Evolutionary conservation across 1,140 invertebrate genomes (phyloP).

Genomic region (Magallana ariakensis): DNA sequence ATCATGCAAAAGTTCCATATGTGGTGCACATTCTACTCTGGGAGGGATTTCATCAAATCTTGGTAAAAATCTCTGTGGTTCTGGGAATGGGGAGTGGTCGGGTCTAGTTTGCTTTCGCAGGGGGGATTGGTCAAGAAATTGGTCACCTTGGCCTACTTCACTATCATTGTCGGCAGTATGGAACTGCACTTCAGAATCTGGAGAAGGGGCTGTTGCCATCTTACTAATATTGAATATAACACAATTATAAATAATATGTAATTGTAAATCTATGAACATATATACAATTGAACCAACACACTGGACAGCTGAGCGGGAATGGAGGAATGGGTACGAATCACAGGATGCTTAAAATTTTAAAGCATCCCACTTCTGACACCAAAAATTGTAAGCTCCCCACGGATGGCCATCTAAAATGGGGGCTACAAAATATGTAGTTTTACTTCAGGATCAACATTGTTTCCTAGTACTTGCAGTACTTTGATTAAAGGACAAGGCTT

Average conservation of each 20-base stretch:
- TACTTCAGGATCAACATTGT: too few species aligned
- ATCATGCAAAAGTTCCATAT: not conserved
- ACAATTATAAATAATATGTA: too few species aligned
- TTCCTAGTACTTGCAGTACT: too few species aligned
- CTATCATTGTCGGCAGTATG: not conserved
- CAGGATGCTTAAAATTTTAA: not conserved
- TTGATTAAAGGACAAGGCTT: too few species aligned
- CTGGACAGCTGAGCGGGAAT: not conserved
- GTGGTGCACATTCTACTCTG: not conserved
- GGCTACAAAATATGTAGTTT: too few species aligned
- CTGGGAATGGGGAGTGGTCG: not conserved
- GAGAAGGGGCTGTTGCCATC: too few species aligned
- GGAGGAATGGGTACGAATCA: not conserved
- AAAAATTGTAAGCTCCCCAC: too few species aligned
- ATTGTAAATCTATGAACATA: not conserved
- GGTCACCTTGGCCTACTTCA: slow-evolving; percentile 22
- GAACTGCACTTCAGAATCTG: not conserved
- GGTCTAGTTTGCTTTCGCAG: not conserved
- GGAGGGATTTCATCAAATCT: not conserved
- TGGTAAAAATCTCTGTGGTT: not conserved
- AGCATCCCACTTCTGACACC: slow-evolving; percentile 27
- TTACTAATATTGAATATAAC: not conserved
- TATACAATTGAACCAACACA: not conserved
- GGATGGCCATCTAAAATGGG: too few species aligned
- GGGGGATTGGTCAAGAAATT: not conserved